A percentile compares a stretch with the other conserved stretches of the same genome.
These are phyloP conservation scores for Manis pentadactyla DNA, from an alignment of 2,797 vertebrate species.

Conservation along the genomic window DNA sequence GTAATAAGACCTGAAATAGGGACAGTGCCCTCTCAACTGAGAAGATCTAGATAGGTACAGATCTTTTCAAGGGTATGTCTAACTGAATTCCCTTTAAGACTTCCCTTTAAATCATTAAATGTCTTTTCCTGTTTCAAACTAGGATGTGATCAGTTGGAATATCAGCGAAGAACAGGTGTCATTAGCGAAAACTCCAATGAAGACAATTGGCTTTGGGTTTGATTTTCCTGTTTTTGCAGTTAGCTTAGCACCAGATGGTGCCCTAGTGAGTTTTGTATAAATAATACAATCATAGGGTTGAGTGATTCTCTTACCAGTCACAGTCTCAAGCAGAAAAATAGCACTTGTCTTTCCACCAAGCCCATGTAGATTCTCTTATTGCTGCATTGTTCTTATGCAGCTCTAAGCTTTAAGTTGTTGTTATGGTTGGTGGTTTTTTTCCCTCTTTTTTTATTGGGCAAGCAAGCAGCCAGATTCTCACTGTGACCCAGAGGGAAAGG, in stretches of 20 bases:
- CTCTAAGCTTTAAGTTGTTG: constrained; percentile 54
- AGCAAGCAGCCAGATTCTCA: constrained; percentile 45
- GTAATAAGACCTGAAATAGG: constrained; percentile 77
- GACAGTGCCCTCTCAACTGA: constrained; percentile 68
- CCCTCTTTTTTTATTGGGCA: constrained; percentile 33
- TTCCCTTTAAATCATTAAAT: constrained; percentile 70
- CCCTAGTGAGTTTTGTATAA: constrained; percentile 81
- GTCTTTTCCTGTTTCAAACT: constrained; percentile 74
- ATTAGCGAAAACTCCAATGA: constrained; percentile 76
- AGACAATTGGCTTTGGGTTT: constrained; percentile 80
- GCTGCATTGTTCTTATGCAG: constrained; percentile 59
- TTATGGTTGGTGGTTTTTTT: not conserved
- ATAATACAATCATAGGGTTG: constrained; percentile 83
- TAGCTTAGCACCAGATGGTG: constrained; percentile 81
- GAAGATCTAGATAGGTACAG: constrained; percentile 67
- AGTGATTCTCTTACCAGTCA: constrained; percentile 81
- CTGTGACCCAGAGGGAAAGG: not conserved
- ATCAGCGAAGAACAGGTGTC: constrained; percentile 70
- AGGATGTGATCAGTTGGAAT: constrained; percentile 75
- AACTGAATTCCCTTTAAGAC: constrained; percentile 67
- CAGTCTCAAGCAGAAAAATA: constrained; percentile 79
- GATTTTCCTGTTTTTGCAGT: constrained; percentile 79
- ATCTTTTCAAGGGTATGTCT: constrained; percentile 72
- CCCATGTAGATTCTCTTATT: constrained; percentile 71
- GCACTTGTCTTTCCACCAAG: constrained; percentile 70